A percentile compares a stretch with the other conserved stretches of the same genome.
phyloP scores from a whole-genome alignment of 2,113 vertebrate genomes.

The Pelecanus crispus region DNA sequence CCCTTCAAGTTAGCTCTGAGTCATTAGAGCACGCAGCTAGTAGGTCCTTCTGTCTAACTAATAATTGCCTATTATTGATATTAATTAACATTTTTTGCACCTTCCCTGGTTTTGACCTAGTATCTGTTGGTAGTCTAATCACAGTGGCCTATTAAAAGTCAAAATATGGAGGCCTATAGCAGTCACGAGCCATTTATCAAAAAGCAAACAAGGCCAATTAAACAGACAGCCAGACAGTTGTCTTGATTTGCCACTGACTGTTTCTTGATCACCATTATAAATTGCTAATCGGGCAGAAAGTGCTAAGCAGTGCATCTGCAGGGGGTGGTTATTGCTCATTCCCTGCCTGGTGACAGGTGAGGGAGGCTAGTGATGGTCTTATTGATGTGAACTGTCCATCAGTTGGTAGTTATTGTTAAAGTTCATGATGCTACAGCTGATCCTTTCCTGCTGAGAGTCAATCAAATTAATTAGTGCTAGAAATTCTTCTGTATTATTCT shows the following conservation, averaged over 20 bases:
- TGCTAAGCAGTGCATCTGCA: slow-evolving; percentile 82
- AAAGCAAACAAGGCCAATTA: slow-evolving; percentile 99
- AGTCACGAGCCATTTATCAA: slow-evolving; percentile 97
- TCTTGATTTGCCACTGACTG: slow-evolving; percentile 98
- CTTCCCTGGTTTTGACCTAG: slow-evolving; percentile 91
- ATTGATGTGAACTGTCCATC: slow-evolving; percentile 89
- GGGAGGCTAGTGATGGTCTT: slow-evolving; percentile 83
- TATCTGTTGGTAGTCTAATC: slow-evolving; percentile 99
- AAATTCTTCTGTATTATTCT: slow-evolving; percentile 80
- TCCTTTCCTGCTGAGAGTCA: slow-evolving; percentile 85
- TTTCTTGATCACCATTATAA: slow-evolving; percentile 99
- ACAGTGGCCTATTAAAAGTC: slow-evolving; percentile 94
- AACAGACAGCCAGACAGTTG: slow-evolving; percentile 93
- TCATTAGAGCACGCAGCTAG: slow-evolving; percentile 97
- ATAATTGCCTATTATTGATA: slow-evolving; percentile 99
- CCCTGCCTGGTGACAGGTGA: slow-evolving; percentile 89
- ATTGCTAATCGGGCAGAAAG: slow-evolving; percentile 99
- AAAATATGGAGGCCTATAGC: slow-evolving; percentile 83
- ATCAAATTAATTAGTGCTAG: slow-evolving; percentile 91
- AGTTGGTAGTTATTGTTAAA: slow-evolving; percentile 88
- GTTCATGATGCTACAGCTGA: slow-evolving; percentile 84
- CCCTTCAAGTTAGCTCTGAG: slow-evolving; percentile 93
- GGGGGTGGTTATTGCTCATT: slow-evolving; percentile 87
- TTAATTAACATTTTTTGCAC: slow-evolving; percentile 99
- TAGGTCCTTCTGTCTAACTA: slow-evolving; percentile 99